These are phyloP conservation scores for Chaetodon auriga DNA, from an alignment of 2,113 vertebrate species.

Conservation along the genomic window DNA sequence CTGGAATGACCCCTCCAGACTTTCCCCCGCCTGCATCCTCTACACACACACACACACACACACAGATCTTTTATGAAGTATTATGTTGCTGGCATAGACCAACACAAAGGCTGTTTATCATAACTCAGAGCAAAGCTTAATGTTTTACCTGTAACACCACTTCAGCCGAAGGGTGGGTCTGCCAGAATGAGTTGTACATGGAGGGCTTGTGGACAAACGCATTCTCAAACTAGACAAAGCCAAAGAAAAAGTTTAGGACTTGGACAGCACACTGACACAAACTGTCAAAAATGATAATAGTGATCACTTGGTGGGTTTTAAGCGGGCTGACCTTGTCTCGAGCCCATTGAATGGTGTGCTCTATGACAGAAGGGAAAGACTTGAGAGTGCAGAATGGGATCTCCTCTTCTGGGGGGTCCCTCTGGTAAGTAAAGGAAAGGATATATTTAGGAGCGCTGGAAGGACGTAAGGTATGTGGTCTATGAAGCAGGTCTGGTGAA, in stretches of 20 bases:
- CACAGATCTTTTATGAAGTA: neutral
- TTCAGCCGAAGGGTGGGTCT: slow-evolving; percentile 89
- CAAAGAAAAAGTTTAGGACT: neutral
- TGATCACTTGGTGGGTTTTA: neutral
- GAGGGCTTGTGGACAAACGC: slow-evolving; percentile 95
- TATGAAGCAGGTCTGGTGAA: neutral
- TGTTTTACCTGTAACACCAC: slow-evolving; percentile 90
- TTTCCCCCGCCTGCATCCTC: slow-evolving; percentile 94
- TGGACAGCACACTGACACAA: neutral
- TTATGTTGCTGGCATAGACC: neutral
- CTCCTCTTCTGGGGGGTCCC: slow-evolving; percentile 98
- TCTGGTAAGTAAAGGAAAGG: slow-evolving; percentile 78
- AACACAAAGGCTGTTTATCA: neutral
- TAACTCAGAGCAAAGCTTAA: neutral
- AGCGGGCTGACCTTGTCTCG: slow-evolving; percentile 91
- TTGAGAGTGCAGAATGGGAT: slow-evolving; percentile 99
- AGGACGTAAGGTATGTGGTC: neutral
- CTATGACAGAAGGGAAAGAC: slow-evolving; percentile 97
- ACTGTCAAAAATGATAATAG: neutral
- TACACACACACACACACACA: slow-evolving; percentile 71
- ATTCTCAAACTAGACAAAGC: slow-evolving; percentile 93
- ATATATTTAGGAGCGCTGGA: neutral
- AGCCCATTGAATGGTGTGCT: slow-evolving; percentile 99
- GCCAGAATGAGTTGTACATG: slow-evolving; percentile 97
- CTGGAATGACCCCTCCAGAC: slow-evolving; percentile 96